Conservation (phyloP, 2,113 vertebrate genomes). For the Bos taurus region DNA sequence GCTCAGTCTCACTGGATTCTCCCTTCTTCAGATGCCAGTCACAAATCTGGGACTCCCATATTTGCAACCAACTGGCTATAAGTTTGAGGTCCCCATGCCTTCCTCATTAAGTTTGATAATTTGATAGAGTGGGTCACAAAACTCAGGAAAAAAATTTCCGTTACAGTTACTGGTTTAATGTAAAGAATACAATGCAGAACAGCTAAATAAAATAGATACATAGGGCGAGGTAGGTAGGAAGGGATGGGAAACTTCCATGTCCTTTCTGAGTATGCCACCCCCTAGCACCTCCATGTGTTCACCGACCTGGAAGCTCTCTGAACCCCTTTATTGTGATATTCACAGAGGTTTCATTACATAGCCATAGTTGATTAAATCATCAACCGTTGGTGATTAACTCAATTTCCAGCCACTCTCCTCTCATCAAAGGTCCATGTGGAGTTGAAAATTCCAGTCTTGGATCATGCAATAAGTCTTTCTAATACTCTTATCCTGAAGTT, state of each 20-base stretch:
- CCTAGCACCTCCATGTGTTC: neutral
- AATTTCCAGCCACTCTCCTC: neutral
- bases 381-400: neutral
- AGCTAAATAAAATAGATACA: neutral
- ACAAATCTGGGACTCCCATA: neutral
- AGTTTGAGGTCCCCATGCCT: neutral
- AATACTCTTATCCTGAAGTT: neutral
- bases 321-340: neutral
- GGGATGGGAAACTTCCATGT: neutral
- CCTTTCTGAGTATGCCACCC: neutral
- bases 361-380: neutral
- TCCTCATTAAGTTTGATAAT: neutral
- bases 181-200: neutral
- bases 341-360: neutral
- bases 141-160: neutral
- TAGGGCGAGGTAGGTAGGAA: neutral
- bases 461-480: neutral
- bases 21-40: neutral
- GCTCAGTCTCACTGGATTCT: neutral
- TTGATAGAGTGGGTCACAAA: neutral
- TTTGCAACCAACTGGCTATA: neutral
- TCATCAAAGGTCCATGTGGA: neutral
- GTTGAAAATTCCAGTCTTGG: neutral
- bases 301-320: neutral
- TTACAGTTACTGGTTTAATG: neutral